Evolutionary conservation across 2,113 vertebrate species (phyloP).

Genomic region (Casuarius casuarius): DNA sequence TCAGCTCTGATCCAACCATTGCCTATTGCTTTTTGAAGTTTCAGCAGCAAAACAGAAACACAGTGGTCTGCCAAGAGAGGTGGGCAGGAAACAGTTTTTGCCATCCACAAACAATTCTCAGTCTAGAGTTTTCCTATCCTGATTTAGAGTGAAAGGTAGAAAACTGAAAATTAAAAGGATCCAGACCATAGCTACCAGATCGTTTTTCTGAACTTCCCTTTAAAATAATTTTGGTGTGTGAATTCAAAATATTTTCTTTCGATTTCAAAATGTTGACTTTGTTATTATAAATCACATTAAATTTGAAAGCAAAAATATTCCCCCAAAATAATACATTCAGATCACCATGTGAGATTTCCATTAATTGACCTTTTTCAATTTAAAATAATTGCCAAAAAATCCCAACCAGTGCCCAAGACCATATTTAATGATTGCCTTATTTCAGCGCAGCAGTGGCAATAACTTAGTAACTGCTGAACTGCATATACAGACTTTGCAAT

Average conservation of each 20-base stretch:
- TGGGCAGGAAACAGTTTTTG: conserved; percentile 49
- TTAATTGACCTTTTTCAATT: conserved; percentile 14
- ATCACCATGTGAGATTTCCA: not conserved
- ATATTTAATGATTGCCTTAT: not conserved
- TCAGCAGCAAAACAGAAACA: conserved; percentile 43
- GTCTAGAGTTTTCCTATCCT: conserved; percentile 25
- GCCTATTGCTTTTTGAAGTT: conserved; percentile 32
- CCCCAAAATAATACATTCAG: not conserved
- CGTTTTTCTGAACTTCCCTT: not conserved
- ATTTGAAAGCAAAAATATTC: not conserved
- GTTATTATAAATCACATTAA: not conserved
- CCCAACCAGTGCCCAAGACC: not conserved
- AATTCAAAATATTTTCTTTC: not conserved
- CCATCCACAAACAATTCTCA: not conserved
- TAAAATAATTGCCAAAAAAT: conserved; percentile 25
- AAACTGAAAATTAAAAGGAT: not conserved
- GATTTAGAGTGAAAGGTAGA: not conserved
- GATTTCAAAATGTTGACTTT: not conserved
- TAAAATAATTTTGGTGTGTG: not conserved
- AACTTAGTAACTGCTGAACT: conserved; percentile 28
- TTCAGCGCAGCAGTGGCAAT: conserved; percentile 13
- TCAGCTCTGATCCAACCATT: not conserved
- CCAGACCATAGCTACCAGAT: not conserved
- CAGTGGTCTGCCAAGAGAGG: conserved; percentile 11
- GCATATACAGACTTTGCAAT: conserved; percentile 11